A percentile compares a stretch with the other conserved stretches of the same genome.
phyloP scores from a whole-genome alignment of 1,140 invertebrate genomes.

The Ips typographus region DNA sequence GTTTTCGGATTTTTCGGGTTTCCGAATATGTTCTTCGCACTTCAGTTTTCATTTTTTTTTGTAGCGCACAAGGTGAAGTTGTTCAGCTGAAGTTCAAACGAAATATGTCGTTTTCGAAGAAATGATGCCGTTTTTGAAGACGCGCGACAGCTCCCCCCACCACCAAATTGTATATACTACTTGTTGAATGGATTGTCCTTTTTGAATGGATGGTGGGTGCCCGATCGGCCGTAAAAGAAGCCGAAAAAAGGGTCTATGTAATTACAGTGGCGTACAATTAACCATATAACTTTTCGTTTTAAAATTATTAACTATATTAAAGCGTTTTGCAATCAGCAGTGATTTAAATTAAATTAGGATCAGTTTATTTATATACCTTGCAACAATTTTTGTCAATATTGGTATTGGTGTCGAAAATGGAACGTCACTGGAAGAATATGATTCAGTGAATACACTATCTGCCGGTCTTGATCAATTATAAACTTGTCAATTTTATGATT shows the following conservation, averaged over 20 bases:
- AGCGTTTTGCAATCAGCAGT: no score
- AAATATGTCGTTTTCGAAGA: conserved; percentile 23
- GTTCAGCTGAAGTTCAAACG: conserved; percentile 5
- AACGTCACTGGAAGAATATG: no score
- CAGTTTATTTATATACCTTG: no score
- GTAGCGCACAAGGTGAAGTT: conserved; percentile 9
- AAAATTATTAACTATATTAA: no score
- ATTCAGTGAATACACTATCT: no score
- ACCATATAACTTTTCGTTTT: no score
- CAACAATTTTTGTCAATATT: no score
- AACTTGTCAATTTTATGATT: no score
- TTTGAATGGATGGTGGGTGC: conserved; percentile 26
- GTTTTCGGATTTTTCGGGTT: conserved; percentile 59
- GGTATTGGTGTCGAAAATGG: no score
- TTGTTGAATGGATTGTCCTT: conserved; percentile 5
- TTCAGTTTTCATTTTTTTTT: conserved; percentile 35
- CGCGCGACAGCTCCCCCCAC: conserved; percentile 24
- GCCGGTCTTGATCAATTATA: no score
- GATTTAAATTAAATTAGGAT: no score
- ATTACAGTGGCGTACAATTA: no score
- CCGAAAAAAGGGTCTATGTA: neutral
- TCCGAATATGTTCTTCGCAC: conserved; percentile 26
- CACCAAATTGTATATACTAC: conserved; percentile 12
- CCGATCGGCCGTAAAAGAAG: conserved; percentile 22
- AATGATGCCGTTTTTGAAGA: conserved; percentile 29